Percentiles rank a stretch among this genome's conserved stretches.
Evolutionary conservation across 2,888 invertebrate genomes (phyloP).

Genomic region (Amphiduros pacificus): DNA sequence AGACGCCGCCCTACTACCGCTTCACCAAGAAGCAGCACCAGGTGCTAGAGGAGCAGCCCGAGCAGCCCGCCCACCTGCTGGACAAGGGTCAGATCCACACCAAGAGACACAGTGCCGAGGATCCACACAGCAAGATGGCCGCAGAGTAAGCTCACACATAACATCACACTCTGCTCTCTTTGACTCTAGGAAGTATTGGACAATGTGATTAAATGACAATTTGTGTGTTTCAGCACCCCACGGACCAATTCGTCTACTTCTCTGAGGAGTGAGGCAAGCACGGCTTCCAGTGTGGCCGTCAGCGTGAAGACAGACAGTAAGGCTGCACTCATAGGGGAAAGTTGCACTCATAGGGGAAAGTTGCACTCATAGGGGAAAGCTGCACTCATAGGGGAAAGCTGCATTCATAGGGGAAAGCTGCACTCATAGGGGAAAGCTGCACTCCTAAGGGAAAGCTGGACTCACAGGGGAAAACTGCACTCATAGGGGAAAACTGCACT

Average conservation of each 20-base stretch:
- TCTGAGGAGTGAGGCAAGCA: constrained; percentile 33
- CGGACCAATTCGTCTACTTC: constrained; percentile 49
- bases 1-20: constrained; percentile 97
- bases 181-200: too few relatives aligned
- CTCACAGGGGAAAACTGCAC: too few relatives aligned
- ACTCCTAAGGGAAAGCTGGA: too few relatives aligned
- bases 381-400: too few relatives aligned
- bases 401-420: too few relatives aligned
- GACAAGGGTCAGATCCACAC: constrained; percentile 92
- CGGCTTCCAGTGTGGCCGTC: constrained; percentile 12
- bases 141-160: constrained; percentile 13
- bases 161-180: too few relatives aligned
- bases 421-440: too few relatives aligned
- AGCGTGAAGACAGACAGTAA: constrained; percentile 18
- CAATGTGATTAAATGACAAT: not conserved
- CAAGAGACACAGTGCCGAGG: constrained; percentile 70
- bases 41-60: constrained; percentile 9
- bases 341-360: too few relatives aligned
- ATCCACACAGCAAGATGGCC: constrained; percentile 23
- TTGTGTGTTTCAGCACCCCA: constrained; percentile 37
- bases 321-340: too few relatives aligned
- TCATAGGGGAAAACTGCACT: too few relatives aligned
- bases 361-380: too few relatives aligned
- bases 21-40: constrained; percentile 66
- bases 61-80: constrained; percentile 68